Evolutionary conservation across 2,113 vertebrate species (phyloP).

Genomic region (Apeltes quadracus): DNA sequence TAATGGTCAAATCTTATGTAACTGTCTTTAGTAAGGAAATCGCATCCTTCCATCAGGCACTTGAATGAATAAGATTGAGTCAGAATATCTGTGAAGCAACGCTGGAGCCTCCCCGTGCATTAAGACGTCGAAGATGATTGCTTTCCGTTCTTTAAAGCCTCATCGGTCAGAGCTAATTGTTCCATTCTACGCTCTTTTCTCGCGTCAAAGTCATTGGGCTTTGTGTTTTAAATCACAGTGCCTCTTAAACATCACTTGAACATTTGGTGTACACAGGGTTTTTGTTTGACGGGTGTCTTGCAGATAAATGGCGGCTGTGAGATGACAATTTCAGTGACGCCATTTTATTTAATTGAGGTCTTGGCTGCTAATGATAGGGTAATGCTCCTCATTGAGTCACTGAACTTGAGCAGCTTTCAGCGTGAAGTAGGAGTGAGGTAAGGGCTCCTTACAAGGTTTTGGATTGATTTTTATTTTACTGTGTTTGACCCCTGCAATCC

Average conservation of each 20-base stretch:
- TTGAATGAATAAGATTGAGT: slow-evolving; percentile 46
- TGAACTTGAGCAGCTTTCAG: neutral
- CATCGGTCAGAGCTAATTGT: slow-evolving; percentile 56
- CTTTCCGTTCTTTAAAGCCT: slow-evolving; percentile 43
- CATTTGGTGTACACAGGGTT: neutral
- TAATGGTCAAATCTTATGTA: neutral
- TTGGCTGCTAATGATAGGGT: slow-evolving; percentile 36
- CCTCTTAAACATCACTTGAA: slow-evolving; percentile 17
- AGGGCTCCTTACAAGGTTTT: neutral
- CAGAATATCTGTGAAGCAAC: slow-evolving; percentile 14
- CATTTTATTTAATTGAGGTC: slow-evolving; percentile 7
- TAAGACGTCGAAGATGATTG: slow-evolving; percentile 65
- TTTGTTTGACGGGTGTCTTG: slow-evolving; percentile 31
- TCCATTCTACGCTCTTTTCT: slow-evolving; percentile 18
- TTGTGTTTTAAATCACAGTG: slow-evolving; percentile 37
- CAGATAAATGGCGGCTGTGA: slow-evolving; percentile 15
- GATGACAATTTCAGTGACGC: slow-evolving; percentile 18
- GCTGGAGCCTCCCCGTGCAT: slow-evolving; percentile 53
- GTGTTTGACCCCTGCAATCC: neutral
- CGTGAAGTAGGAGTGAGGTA: neutral
- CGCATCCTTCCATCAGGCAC: slow-evolving; percentile 22
- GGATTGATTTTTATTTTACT: neutral
- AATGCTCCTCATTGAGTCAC: slow-evolving; percentile 14
- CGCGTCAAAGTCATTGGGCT: slow-evolving; percentile 15
- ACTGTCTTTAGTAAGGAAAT: slow-evolving; percentile 1